A percentile compares a stretch with the other conserved stretches of the same genome.
Evolutionary conservation across 2,888 invertebrate species (phyloP).

Genomic region (Xestia sexstrigata): DNA sequence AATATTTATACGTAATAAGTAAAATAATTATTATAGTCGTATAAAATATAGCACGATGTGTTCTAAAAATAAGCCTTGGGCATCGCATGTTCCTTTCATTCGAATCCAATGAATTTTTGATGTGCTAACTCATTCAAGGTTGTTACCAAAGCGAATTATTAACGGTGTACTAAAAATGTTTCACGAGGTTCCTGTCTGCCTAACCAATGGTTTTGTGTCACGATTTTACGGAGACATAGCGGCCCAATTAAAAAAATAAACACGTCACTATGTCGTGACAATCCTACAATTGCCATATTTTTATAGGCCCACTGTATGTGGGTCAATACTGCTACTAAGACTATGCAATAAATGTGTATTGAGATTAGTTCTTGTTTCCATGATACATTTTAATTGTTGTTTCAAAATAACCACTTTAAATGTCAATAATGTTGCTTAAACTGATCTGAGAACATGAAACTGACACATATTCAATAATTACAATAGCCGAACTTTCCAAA

Average conservation of each 20-base stretch:
- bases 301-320: not conserved
- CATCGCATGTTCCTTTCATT: slow-evolving; percentile 73
- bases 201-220: slow-evolving; percentile 21
- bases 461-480: not conserved
- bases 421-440: slow-evolving; percentile 19
- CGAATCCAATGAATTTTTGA: slow-evolving; percentile 70
- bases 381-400: not conserved
- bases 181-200: slow-evolving; percentile 36
- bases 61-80: slow-evolving; percentile 66
- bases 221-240: slow-evolving; percentile 11
- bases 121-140: slow-evolving; percentile 68
- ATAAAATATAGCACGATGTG: slow-evolving; percentile 47
- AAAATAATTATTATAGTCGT: slow-evolving; percentile 40
- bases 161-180: slow-evolving; percentile 50
- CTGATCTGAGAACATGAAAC: slow-evolving; percentile 7
- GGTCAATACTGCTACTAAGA: slow-evolving; percentile 19
- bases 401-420: slow-evolving; percentile 5
- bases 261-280: slow-evolving; percentile 26
- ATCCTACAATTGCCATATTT: slow-evolving; percentile 48
- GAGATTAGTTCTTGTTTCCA: slow-evolving; percentile 24
- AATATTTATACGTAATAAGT: slow-evolving; percentile 47
- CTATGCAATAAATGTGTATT: slow-evolving; percentile 19
- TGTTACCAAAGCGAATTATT: slow-evolving; percentile 69
- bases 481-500: slow-evolving; percentile 11
- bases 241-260: slow-evolving; percentile 3